Conservation (phyloP, 2,797 vertebrate species). For the Protonibea diacanthus region DNA sequence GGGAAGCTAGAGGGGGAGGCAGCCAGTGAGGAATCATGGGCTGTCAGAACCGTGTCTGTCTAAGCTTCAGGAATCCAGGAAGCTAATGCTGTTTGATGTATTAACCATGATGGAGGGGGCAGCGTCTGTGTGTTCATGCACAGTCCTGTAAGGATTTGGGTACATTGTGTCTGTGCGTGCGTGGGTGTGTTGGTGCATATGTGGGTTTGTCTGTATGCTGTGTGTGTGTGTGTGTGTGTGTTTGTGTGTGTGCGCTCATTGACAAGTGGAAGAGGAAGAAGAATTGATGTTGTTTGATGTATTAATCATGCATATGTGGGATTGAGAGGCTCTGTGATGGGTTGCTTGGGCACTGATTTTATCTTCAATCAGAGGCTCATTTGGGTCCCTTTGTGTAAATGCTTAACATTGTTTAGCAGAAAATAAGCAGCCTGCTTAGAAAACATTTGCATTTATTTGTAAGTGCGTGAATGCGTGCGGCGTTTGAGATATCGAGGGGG, state of each 20-base stretch:
- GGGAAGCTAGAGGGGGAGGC: constrained; percentile 66
- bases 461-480: constrained; percentile 36
- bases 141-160: constrained; percentile 74
- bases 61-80: constrained; percentile 85
- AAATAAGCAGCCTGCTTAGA: constrained; percentile 69
- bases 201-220: constrained; percentile 13
- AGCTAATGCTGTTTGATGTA: constrained; percentile 89
- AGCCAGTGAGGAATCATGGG: constrained; percentile 75
- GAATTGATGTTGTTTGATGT: constrained; percentile 84
- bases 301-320: constrained; percentile 85
- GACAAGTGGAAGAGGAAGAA: constrained; percentile 69
- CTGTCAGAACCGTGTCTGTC: constrained; percentile 85
- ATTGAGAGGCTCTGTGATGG: constrained; percentile 78
- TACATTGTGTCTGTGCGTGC: constrained; percentile 56
- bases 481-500: constrained; percentile 25
- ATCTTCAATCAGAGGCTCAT: constrained; percentile 83
- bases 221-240: constrained; percentile 26
- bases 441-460: constrained; percentile 50
- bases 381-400: constrained; percentile 81
- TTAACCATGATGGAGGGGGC: constrained; percentile 87
- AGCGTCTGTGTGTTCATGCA: constrained; percentile 67
- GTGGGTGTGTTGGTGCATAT: constrained; percentile 5
- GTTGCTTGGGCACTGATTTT: constrained; percentile 75
- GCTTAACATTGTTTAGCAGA: constrained; percentile 76
- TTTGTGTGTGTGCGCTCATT: constrained; percentile 42